Evolutionary conservation across 1,140 invertebrate species (phyloP).

Genomic region (Leptestheria dahalacensis): DNA sequence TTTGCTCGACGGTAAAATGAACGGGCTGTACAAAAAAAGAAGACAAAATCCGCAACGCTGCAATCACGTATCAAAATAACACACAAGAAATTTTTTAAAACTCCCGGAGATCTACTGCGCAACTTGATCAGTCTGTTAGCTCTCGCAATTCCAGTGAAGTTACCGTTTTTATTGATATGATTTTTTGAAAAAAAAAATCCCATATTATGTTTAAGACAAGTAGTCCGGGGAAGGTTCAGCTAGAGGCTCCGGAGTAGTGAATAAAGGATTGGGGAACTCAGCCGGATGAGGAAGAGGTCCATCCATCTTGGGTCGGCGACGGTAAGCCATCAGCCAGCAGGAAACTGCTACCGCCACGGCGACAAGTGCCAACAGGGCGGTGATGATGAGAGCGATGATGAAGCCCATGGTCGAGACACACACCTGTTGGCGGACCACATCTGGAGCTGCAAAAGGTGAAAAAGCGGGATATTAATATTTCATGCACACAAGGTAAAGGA

Average conservation of each 20-base stretch:
- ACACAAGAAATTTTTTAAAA: background rate
- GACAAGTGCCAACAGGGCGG: constrained; percentile 73
- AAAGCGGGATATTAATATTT: constrained; percentile 11
- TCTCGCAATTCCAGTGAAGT: background rate
- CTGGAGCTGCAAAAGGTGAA: constrained; percentile 37
- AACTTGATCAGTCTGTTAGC: background rate
- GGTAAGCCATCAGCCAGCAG: constrained; percentile 86
- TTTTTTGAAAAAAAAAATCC: too few relatives aligned
- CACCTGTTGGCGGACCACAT: constrained; percentile 60
- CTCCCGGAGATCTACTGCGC: background rate
- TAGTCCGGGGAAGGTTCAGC: constrained; percentile 67
- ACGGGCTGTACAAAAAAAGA: background rate
- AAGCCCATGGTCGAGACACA: constrained; percentile 85
- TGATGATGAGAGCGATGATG: constrained; percentile 79
- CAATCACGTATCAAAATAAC: background rate
- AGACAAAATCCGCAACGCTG: too few relatives aligned
- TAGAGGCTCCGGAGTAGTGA: constrained; percentile 64
- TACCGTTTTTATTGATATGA: background rate
- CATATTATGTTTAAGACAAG: constrained; percentile 30
- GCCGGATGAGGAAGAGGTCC: constrained; percentile 84
- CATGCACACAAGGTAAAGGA: constrained; percentile 9
- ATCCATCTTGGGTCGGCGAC: constrained; percentile 62
- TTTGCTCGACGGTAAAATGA: background rate
- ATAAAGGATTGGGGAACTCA: constrained; percentile 85
- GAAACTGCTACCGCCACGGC: constrained; percentile 85